phyloP scores from a whole-genome alignment of 2,113 vertebrate species.

The Colius striatus region DNA sequence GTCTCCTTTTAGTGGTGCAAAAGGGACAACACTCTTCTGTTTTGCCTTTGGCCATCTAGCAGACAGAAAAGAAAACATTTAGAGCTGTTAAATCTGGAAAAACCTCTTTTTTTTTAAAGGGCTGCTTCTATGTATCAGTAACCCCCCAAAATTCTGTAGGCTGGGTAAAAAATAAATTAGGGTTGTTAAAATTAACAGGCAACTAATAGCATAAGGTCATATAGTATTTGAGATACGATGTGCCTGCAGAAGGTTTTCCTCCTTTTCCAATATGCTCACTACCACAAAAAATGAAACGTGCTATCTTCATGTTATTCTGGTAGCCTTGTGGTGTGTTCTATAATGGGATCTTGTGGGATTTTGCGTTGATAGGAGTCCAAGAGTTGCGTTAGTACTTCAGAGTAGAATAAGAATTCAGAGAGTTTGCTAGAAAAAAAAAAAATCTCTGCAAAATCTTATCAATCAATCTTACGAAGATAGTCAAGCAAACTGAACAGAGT shows the following conservation, averaged over 20 bases:
- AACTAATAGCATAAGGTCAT: background rate
- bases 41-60: constrained; percentile 1
- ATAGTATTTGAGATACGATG: background rate
- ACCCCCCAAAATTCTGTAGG: background rate
- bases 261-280: background rate
- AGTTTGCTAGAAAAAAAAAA: background rate
- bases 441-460: background rate
- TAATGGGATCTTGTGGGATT: background rate
- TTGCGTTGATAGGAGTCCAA: background rate
- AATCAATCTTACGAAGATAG: background rate
- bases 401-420: background rate
- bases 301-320: background rate
- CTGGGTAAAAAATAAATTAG: background rate
- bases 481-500: background rate
- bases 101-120: background rate
- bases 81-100: background rate
- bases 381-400: background rate
- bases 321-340: background rate
- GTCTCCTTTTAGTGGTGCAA: background rate
- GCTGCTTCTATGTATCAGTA: background rate
- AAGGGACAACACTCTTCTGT: background rate
- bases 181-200: background rate
- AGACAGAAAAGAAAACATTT: background rate
- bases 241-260: background rate
- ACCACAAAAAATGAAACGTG: background rate